These are phyloP conservation scores for Otus sunia DNA, from an alignment of 2,113 vertebrate genomes.

Conservation along the genomic window DNA sequence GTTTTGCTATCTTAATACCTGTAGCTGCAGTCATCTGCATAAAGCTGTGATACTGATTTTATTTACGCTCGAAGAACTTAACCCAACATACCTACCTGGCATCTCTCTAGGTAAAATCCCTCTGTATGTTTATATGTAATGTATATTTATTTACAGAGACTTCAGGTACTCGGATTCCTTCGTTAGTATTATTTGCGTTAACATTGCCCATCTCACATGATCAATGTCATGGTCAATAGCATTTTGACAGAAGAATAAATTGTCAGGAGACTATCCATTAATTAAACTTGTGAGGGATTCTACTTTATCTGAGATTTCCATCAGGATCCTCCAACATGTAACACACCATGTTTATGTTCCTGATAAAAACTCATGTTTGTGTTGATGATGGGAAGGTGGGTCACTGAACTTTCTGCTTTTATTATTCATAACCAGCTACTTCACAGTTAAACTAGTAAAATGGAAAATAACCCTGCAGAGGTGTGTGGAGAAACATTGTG, in stretches of 20 bases:
- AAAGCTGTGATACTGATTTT: neutral
- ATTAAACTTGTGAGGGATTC: neutral
- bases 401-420: neutral
- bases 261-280: neutral
- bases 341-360: neutral
- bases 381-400: neutral
- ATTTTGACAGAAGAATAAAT: neutral
- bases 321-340: neutral
- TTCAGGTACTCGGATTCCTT: neutral
- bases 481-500: neutral
- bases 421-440: neutral
- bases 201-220: neutral
- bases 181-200: neutral
- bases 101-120: neutral
- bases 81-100: neutral
- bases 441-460: neutral
- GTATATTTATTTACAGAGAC: neutral
- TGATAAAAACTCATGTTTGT: neutral
- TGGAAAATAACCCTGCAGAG: neutral
- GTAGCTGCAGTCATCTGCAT: neutral
- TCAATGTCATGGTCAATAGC: neutral
- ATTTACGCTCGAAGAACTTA: neutral
- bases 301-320: neutral
- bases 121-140: rapidly evolving
- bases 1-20: neutral